Evolutionary conservation across 2,888 invertebrate species (phyloP), one percentile per base, ranked within the genome.

Genomic region (Leucania comma): DNA sequence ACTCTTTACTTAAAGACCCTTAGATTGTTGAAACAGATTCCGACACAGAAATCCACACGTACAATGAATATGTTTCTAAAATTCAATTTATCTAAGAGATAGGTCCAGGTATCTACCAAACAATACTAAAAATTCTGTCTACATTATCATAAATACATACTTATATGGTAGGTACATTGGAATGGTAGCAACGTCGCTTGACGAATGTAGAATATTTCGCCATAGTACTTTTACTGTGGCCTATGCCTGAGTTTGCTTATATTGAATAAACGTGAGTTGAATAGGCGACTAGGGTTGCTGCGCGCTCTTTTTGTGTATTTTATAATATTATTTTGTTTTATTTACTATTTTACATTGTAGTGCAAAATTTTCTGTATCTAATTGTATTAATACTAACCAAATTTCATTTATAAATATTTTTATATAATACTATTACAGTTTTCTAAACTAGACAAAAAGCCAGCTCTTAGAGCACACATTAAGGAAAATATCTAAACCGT

Each of bases 211-310:
- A 94, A 93, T 94, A 95, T 95, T 94, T 93, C 89, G 92, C 88
- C 87, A 91, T 92, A 94, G 93, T 93, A 94, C 93, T 94, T 93
- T 93, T 92, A 92, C 92, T 90, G 91, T 91, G 91, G 93, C 93
- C 93, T 93, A 92, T 92, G 93, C 89, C 90, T 93, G 92, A 95
- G 95, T 95, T 95, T 95, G 95, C 95, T 95, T 95, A 96, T 96
- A 96, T 96, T 96, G 96, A 95, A 96, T 96, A 96, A 95, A 96
- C 96, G 96, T 95, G 96, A 95, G 95, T 93, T 94, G 96, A 96
- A 96, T 95, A 94, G 94, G 91, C 86, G 82, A 75, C 57, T 90
- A 96, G 96, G 96, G 96, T 77, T 95, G 93, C 24, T 90, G 68
- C 89, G 9, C 60, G 22, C 42, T n/a, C 3, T 17, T 6, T 5